Evolutionary conservation across 1,140 invertebrate genomes (phyloP), one percentile per base, ranked within the genome.

Genomic region (Papilio helenus): DNA sequence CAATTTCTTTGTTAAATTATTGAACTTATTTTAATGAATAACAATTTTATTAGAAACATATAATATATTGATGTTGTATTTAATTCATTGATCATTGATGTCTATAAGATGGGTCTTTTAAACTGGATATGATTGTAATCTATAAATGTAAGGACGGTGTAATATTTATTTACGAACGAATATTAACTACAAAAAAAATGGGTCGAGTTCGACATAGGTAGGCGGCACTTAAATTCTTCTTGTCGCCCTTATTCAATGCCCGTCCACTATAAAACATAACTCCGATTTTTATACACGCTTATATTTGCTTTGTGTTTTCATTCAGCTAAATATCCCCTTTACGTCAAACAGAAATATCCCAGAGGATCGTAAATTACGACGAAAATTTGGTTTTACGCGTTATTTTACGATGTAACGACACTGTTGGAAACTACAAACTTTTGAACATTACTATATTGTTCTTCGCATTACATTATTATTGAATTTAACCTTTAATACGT

Each of bases 221-320:
- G 76, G 73, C 86, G 61, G 89, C 82, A 86, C 80, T 23, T 80
- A 72, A 49, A 65, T 61, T 77, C 39, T 80, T 39, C 71, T 82
- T 83, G 81, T 77, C 81, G 80, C 84, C 81, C 82, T 85, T 87
- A 91, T 93, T 92, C 90, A 72, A 78, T 79, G 82, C 89, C 89
- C 90, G 90, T 90, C 85, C 87, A 87, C 88, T 88, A 90, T 91
- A 93, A 93, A 92, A 91, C 87, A 90, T 93, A 91, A 89, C 86
- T 89, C 85, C 85, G 90, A 92, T 91, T 91, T 92, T 92, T 88
- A 90, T 92, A 89, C 85, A 85, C 84, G 86, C 82, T 85, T 84
- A 65, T 77, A 81, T 79, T 83, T 78, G 79, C 80, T 84, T 84
- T 86, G 81, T 88, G 83, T 88, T 85, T 86, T 84, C 83, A 87